phyloP scores from a whole-genome alignment of 2,797 vertebrate species.

The Etheostoma nigrum region DNA sequence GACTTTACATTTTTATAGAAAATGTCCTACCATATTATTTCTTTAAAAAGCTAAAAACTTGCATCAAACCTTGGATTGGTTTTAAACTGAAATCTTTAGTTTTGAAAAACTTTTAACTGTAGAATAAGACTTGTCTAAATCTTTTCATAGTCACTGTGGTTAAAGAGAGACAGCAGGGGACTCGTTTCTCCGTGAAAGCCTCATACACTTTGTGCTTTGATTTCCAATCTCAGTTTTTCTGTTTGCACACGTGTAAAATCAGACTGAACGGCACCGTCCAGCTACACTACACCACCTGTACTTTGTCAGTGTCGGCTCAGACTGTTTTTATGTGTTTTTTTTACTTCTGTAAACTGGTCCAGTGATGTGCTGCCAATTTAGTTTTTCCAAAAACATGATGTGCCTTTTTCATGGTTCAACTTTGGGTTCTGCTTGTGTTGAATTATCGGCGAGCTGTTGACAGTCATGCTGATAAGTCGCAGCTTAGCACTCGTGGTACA shows the following conservation, averaged over 20 bases:
- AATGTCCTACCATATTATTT: background rate
- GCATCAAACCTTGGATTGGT: background rate
- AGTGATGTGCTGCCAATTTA: conserved; percentile 71
- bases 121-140: background rate
- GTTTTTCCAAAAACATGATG: conserved; percentile 74
- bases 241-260: conserved; percentile 88
- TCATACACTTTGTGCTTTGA: conserved; percentile 61
- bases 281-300: conserved; percentile 1
- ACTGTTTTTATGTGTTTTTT: conserved; percentile 13
- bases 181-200: conserved; percentile 39
- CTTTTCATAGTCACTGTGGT: background rate
- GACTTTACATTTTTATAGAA: background rate
- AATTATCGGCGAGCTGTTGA: background rate
- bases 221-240: conserved; percentile 47
- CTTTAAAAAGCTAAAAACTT: background rate
- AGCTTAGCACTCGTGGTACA: background rate
- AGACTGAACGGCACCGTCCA: conserved; percentile 55
- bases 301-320: conserved; percentile 30
- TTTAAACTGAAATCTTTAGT: background rate
- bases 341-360: conserved; percentile 52
- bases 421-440: conserved; percentile 25
- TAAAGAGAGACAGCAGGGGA: conserved; percentile 20
- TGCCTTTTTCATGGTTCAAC: conserved; percentile 80
- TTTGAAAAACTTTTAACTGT: background rate
- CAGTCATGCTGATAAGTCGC: too few species aligned